These are phyloP conservation scores for Malachius bipustulatus DNA, from an alignment of 2,888 invertebrate species.

Conservation along the genomic window DNA sequence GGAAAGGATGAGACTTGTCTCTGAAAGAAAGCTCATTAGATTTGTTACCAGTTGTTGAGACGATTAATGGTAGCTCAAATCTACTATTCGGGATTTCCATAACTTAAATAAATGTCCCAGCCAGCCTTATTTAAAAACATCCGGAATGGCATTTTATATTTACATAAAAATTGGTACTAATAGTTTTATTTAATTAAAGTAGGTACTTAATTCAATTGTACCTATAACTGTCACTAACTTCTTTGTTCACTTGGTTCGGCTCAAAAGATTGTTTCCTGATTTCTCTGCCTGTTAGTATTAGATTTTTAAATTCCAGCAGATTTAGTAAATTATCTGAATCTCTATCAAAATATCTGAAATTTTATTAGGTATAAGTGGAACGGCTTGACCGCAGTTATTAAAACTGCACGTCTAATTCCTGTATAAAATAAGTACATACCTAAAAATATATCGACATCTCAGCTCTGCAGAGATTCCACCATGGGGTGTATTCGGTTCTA, in stretches of 20 bases:
- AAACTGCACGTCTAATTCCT: background rate
- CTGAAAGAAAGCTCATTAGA: no score
- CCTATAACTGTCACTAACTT: background rate
- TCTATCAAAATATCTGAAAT: slow-evolving; percentile 1
- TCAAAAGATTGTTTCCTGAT: background rate
- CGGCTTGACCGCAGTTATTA: slow-evolving; percentile 1
- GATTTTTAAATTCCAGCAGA: background rate
- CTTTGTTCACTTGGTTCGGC: background rate
- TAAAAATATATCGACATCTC: background rate
- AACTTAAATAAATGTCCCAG: no score
- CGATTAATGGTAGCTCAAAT: no score
- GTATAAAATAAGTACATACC: background rate
- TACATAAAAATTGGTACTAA: no score
- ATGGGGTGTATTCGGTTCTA: background rate
- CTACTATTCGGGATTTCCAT: no score
- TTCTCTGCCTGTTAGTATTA: background rate
- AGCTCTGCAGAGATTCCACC: background rate
- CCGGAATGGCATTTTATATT: no score
- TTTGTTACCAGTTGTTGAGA: no score
- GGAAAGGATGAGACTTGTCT: no score
- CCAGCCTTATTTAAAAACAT: no score
- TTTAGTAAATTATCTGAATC: slow-evolving; percentile 1
- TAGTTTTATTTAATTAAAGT: no score
- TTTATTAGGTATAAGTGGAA: no score
- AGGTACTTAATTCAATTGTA: no score